Evolutionary conservation across 2,888 invertebrate genomes (phyloP).

Genomic region (Catocala sponsa): DNA sequence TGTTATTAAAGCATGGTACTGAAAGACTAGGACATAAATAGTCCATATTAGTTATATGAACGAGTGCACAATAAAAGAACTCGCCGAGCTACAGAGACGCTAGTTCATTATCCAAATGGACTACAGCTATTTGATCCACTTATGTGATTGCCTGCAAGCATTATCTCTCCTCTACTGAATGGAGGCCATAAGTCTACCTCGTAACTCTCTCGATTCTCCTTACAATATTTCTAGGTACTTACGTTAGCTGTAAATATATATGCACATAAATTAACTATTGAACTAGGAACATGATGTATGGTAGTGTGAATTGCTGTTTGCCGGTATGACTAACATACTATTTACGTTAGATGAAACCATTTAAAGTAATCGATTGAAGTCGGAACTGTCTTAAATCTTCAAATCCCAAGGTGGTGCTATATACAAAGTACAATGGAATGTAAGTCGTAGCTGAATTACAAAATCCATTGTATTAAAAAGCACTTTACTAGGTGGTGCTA

Average conservation of each 20-base stretch:
- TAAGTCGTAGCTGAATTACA: no score
- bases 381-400: slow-evolving; percentile 3
- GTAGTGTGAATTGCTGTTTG: slow-evolving; percentile 10
- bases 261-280: slow-evolving; percentile 70
- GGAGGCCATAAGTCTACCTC: slow-evolving; percentile 86
- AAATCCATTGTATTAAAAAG: no score
- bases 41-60: slow-evolving; percentile 67
- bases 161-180: slow-evolving; percentile 85
- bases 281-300: slow-evolving; percentile 48
- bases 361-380: not conserved
- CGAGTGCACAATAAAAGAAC: slow-evolving; percentile 75
- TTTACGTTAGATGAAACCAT: no score
- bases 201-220: slow-evolving; percentile 81
- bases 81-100: slow-evolving; percentile 75
- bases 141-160: slow-evolving; percentile 88
- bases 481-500: no score
- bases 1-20: no score
- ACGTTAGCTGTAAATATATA: slow-evolving; percentile 68
- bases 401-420: slow-evolving; percentile 1
- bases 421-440: not conserved
- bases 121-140: slow-evolving; percentile 88
- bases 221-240: slow-evolving; percentile 77
- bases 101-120: slow-evolving; percentile 88
- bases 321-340: no score
- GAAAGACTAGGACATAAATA: slow-evolving; percentile 42